Conservation (phyloP, 2,888 invertebrate genomes). For the Automeris io region DNA sequence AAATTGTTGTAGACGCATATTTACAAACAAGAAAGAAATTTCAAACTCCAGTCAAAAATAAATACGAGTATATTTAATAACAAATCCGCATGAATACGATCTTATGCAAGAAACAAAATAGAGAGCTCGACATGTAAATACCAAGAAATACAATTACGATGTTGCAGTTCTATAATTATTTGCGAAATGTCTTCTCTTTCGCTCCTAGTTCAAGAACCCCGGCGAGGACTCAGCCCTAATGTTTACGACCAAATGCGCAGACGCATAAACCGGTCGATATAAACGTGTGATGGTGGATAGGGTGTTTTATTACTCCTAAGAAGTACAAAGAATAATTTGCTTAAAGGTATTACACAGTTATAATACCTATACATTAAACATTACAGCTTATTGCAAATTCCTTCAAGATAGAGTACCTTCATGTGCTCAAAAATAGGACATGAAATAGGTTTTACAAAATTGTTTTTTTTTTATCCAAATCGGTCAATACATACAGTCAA, state of each 20-base stretch:
- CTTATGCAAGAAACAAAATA: too few species aligned
- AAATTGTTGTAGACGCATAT: too few species aligned
- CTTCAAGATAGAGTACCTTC: too few species aligned
- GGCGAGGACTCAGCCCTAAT: constrained; percentile 13
- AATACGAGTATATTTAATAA: too few species aligned
- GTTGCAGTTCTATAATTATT: constrained; percentile 1
- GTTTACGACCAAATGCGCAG: constrained; percentile 44
- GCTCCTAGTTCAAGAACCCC: constrained; percentile 10
- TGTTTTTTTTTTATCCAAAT: too few species aligned
- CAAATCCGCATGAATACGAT: not conserved
- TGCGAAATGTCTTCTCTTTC: constrained; percentile 12
- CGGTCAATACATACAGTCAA: too few species aligned
- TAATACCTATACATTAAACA: too few species aligned
- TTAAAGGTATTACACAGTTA: constrained; percentile 4
- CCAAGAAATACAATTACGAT: not conserved
- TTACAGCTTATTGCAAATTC: too few species aligned
- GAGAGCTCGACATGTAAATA: constrained; percentile 5
- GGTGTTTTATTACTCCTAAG: constrained; percentile 46
- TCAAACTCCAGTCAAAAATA: too few species aligned
- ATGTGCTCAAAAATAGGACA: too few species aligned
- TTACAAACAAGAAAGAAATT: too few species aligned
- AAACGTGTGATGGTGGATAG: constrained; percentile 33
- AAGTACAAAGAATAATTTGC: constrained; percentile 31
- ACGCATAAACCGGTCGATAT: constrained; percentile 52
- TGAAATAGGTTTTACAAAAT: too few species aligned